Evolutionary conservation across 2,113 vertebrate species (phyloP).

Genomic region (Electrona antarctica): DNA sequence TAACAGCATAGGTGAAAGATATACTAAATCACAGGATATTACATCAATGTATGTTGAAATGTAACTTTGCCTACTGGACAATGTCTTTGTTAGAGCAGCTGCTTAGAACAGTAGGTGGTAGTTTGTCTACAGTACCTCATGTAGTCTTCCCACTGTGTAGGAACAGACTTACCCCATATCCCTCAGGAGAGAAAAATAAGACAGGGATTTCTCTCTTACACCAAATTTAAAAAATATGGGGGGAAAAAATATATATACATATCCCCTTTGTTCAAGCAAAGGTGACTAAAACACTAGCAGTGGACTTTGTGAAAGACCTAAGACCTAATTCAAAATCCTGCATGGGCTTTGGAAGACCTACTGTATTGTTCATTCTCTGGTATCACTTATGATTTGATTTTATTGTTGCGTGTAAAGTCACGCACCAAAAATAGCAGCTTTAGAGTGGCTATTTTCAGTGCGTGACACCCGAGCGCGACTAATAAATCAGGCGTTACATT

Average conservation of each 20-base stretch:
- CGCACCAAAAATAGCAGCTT: no score
- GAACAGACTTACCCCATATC: not conserved
- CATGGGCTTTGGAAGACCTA: slow-evolving; percentile 40
- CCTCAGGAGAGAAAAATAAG: slow-evolving; percentile 8
- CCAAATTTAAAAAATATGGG: not conserved
- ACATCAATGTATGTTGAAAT: slow-evolving; percentile 24
- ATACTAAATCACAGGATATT: slow-evolving; percentile 14
- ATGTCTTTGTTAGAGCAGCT: not conserved
- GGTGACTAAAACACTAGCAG: slow-evolving; percentile 5
- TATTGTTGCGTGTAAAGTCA: no score
- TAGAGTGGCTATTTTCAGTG: no score
- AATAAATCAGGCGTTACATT: slow-evolving; percentile 19
- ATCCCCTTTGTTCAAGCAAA: slow-evolving; percentile 10
- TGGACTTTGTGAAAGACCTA: slow-evolving; percentile 13
- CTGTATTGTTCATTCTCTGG: slow-evolving; percentile 36
- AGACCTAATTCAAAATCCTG: slow-evolving; percentile 1
- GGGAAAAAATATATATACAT: not conserved
- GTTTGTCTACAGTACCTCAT: not conserved
- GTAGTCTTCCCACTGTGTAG: not conserved
- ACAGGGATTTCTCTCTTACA: not conserved
- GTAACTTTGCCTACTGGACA: slow-evolving; percentile 14
- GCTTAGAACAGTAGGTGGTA: not conserved
- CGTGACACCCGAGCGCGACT: no score
- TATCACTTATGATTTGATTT: not conserved
- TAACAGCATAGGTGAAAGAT: slow-evolving; percentile 26